Base-by-base conservation (phyloP, 1,140 invertebrate species). In the Aphaenogaster floridana region DNA sequence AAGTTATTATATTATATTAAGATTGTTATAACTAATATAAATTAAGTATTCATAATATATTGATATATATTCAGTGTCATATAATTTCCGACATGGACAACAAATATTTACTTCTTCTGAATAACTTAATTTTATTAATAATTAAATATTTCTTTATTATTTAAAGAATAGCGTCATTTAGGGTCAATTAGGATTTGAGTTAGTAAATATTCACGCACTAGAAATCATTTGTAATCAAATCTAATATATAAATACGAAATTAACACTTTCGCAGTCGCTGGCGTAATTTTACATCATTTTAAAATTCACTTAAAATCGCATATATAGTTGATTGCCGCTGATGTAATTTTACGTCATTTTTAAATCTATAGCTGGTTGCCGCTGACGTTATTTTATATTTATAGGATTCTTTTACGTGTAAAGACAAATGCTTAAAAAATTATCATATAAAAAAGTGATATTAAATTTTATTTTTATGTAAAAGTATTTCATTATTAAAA, bases 21-120 rank as follows among this genome's bases (percentile, higher is more conserved):
- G 42, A 66, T 66, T 39, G 9, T 63, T 63, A 63, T 17, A 7
- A 57, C 54, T n/a, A 59, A 59, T 28, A n/a, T 39, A 39, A 7
- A 66, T 36, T 36, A 39, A 39, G 8, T 74, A 74, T 57, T 74
- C 9, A 57, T 57, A 36, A 57, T 57, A 36, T 61, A 57, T 57
- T 69, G n/a, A 21, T 39, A 54, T 36, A 66, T 72, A 72, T 72
- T 72, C 39, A 0, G 17, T 36, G 48, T 69, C 5, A 69, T 52
- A 72, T 54, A 72, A 72, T 57, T 74, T 74, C 8, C 9, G 17
- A 17, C 4, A 34, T 0, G 3, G 13, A 57, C 39, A 72, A 54
- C 1, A 71, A 34, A 52, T 71, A 71, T 13, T 71, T 42, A 3
- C 13, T 54, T 72, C 3, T 74, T 39, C 1, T 11, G 8, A 72